Evolutionary conservation across 2,113 vertebrate genomes (phyloP).

Genomic region (Prionailurus viverrinus): DNA sequence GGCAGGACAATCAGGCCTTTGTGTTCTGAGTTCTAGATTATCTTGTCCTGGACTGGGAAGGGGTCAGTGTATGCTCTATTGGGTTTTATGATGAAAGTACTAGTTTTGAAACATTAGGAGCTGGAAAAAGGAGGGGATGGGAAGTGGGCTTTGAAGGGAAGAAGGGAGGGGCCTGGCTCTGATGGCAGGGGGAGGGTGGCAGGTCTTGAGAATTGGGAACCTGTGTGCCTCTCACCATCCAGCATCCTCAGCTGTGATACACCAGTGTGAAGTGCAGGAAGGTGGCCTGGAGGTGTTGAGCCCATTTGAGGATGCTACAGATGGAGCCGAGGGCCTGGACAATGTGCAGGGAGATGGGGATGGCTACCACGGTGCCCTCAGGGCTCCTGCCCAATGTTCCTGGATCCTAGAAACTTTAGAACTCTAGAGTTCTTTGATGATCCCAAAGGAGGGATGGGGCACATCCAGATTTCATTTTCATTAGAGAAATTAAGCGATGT

Average conservation of each 20-base stretch:
- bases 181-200: no score
- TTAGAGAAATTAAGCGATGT: neutral
- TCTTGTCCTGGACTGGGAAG: neutral
- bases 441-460: neutral
- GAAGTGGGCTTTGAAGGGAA: neutral
- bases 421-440: neutral
- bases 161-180: neutral
- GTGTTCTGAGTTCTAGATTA: neutral
- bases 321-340: no score
- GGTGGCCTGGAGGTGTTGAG: neutral
- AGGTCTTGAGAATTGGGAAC: rapidly evolving
- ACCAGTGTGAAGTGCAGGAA: neutral
- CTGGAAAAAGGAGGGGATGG: neutral
- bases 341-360: neutral
- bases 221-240: neutral
- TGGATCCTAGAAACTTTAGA: neutral
- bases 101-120: neutral
- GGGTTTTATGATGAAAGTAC: neutral
- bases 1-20: no score
- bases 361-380: rapidly evolving
- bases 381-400: neutral
- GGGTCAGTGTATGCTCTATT: neutral
- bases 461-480: neutral
- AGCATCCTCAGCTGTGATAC: neutral
- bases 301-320: neutral